Percentiles rank a stretch among this genome's conserved stretches.
phyloP scores from a whole-genome alignment of 2,888 invertebrate species.

The Endomychus coccineus region DNA sequence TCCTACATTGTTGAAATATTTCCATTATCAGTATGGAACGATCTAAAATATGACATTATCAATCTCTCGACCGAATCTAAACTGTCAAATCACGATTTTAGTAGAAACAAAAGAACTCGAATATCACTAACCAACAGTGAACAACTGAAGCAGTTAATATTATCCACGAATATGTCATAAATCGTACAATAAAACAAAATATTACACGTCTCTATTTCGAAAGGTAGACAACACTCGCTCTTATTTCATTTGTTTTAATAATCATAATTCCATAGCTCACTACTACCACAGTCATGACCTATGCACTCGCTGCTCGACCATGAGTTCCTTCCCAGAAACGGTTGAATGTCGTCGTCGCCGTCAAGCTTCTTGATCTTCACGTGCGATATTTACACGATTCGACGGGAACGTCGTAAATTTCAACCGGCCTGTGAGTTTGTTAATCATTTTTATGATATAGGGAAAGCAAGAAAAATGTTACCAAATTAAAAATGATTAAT shows the following conservation, averaged over 20 bases:
- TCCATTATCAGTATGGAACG: no score
- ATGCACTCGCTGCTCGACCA: conserved; percentile 25
- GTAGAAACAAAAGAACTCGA: no score
- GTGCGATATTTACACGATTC: conserved; percentile 25
- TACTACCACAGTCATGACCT: conserved; percentile 22
- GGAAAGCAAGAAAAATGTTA: no score
- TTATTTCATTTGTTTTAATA: conserved; percentile 27
- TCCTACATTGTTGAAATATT: no score
- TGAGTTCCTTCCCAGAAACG: conserved; percentile 21
- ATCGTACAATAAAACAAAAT: conserved; percentile 1
- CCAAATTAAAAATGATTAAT: no score
- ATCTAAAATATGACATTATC: no score
- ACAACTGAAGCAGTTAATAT: background rate
- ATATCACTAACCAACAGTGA: no score
- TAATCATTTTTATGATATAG: conserved; percentile 27
- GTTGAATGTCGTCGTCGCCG: conserved; percentile 25
- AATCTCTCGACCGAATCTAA: no score
- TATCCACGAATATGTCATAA: background rate
- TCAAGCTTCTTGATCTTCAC: conserved; percentile 26
- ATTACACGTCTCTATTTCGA: conserved; percentile 21
- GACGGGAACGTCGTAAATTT: conserved; percentile 24
- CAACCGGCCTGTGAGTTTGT: conserved; percentile 23
- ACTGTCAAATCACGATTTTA: conserved; percentile 1
- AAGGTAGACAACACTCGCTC: conserved; percentile 23
- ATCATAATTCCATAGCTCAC: conserved; percentile 26